Evolutionary conservation across 2,888 invertebrate genomes (phyloP).

Genomic region (Melikaiella ostensackeni): DNA sequence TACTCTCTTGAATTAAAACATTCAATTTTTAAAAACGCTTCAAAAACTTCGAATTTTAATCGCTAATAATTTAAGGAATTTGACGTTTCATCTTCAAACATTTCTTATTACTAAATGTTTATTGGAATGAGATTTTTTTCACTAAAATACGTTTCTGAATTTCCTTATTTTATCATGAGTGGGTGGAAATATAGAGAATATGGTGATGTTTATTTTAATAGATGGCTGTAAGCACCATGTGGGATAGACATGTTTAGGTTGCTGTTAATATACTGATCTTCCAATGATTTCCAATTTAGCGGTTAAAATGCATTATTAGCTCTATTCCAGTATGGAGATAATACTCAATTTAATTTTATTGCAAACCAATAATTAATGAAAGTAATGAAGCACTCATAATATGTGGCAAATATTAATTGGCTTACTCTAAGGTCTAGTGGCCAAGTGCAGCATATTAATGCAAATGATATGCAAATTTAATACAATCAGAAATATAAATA

Average conservation of each 20-base stretch:
- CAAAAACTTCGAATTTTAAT: too few relatives aligned
- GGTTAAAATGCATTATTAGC: not conserved
- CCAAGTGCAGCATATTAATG: not conserved
- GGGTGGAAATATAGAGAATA: not conserved
- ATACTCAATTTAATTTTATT: constrained; percentile 7
- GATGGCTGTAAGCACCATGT: not conserved
- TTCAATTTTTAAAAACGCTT: too few relatives aligned
- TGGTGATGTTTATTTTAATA: not conserved
- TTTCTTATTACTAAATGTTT: too few relatives aligned
- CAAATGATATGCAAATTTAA: not conserved
- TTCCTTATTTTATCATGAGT: too few relatives aligned
- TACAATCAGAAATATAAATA: not conserved
- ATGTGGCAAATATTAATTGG: not conserved
- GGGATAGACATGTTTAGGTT: not conserved
- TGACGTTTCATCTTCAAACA: too few relatives aligned
- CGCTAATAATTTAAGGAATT: too few relatives aligned
- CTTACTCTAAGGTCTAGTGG: not conserved
- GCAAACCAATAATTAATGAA: not conserved
- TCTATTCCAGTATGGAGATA: not conserved
- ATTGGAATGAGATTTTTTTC: too few relatives aligned
- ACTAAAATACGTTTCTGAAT: too few relatives aligned
- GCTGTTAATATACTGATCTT: not conserved
- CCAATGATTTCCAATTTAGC: not conserved
- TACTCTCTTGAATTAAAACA: too few relatives aligned
- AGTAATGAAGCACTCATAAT: constrained; percentile 7